These are phyloP conservation scores for Alcis repandata DNA, from an alignment of 2,888 invertebrate genomes.

Conservation along the genomic window DNA sequence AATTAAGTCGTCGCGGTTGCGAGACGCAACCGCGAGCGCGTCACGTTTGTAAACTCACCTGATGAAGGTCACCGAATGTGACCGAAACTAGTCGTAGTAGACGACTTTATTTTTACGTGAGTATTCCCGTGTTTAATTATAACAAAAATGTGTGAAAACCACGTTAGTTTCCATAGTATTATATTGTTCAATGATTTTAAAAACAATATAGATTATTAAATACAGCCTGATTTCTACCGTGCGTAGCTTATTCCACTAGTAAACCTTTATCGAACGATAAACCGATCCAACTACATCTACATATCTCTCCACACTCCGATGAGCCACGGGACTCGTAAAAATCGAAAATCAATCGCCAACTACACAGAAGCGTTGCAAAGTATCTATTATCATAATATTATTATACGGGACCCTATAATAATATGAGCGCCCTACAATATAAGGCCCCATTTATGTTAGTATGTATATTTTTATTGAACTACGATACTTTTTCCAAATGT, in stretches of 20 bases:
- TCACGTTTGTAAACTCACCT: too few relatives aligned
- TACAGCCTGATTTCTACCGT: too few relatives aligned
- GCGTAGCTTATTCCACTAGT: background rate
- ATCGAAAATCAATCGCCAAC: conserved; percentile 66
- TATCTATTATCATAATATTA: conserved; percentile 68
- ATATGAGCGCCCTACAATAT: conserved; percentile 6
- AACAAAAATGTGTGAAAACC: too few relatives aligned
- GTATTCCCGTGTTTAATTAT: too few relatives aligned
- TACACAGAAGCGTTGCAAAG: conserved; percentile 63
- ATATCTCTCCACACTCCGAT: conserved; percentile 5
- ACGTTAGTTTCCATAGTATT: too few relatives aligned
- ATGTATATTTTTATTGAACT: conserved; percentile 45
- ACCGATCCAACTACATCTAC: background rate
- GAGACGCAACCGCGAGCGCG: too few relatives aligned
- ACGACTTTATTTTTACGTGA: too few relatives aligned
- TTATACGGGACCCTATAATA: conserved; percentile 55
- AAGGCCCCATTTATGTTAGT: conserved; percentile 36
- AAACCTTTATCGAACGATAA: background rate
- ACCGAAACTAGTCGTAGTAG: too few relatives aligned
- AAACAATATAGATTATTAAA: too few relatives aligned
- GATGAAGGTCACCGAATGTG: too few relatives aligned
- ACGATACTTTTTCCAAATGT: conserved; percentile 41
- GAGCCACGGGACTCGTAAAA: conserved; percentile 47
- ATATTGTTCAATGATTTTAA: too few relatives aligned
- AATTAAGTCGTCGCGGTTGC: too few relatives aligned